These are phyloP conservation scores for Lasaia peninsularis DNA, from an alignment of 1,140 invertebrate genomes.

Conservation along the genomic window DNA sequence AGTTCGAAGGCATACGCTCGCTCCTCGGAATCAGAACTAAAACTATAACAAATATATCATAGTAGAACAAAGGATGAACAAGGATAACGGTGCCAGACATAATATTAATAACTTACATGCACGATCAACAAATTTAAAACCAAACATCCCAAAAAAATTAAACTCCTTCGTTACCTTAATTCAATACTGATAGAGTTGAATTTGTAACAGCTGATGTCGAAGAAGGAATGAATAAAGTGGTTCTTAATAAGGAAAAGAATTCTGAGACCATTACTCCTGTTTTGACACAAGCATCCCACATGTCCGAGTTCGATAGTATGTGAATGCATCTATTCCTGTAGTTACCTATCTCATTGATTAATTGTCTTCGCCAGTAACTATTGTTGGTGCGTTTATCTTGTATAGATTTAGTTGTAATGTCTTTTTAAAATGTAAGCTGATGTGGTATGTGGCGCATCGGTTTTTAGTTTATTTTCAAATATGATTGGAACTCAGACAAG, in stretches of 20 bases:
- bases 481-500: no score
- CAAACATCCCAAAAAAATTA: not conserved
- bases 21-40: constrained; percentile 8
- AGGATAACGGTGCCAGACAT: constrained; percentile 39
- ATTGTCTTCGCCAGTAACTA: constrained; percentile 37
- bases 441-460: not conserved
- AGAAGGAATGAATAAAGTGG: not conserved
- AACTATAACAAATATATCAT: constrained; percentile 29
- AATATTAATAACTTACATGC: constrained; percentile 47
- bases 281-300: constrained; percentile 44
- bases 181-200: not conserved
- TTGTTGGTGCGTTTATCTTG: constrained; percentile 52
- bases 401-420: constrained; percentile 59
- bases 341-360: constrained; percentile 62
- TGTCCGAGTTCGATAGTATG: constrained; percentile 51
- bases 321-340: constrained; percentile 54
- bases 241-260: constrained; percentile 56
- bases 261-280: constrained; percentile 50
- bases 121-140: constrained; percentile 26
- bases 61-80: constrained; percentile 41
- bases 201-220: not conserved
- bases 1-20: constrained; percentile 4
- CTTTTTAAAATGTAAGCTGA: constrained; percentile 41
- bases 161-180: constrained; percentile 21
- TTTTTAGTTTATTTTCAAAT: no score